Evolutionary conservation across 2,888 invertebrate genomes (phyloP).

Genomic region (Aspidiotus rigidus): DNA sequence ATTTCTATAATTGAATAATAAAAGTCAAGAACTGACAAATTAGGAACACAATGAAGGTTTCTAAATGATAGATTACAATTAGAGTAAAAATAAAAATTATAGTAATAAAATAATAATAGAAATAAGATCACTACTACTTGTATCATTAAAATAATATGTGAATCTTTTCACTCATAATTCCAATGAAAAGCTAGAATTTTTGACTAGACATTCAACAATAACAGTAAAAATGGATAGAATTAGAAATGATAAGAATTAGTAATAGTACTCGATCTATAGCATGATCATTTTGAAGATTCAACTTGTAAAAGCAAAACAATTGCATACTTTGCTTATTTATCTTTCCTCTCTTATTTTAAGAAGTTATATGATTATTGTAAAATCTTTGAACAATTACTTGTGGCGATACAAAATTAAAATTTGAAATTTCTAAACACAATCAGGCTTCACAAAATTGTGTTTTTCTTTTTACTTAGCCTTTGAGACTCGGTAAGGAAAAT

Average conservation of each 20-base stretch:
- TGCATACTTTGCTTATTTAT: background rate
- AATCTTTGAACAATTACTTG: background rate
- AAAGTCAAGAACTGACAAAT: conserved; percentile 11
- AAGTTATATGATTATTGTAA: background rate
- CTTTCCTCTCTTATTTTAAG: background rate
- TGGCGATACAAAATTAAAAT: too few species aligned
- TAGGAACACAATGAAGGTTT: conserved; percentile 16
- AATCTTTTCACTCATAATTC: background rate
- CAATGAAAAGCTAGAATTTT: conserved; percentile 5
- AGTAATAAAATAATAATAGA: background rate
- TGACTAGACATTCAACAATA: conserved; percentile 9
- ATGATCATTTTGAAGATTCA: background rate
- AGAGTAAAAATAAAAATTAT: background rate
- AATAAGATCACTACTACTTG: too few species aligned
- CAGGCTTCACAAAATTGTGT: too few species aligned
- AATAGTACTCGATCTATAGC: background rate
- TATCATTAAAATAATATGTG: background rate
- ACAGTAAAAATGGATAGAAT: conserved; percentile 6
- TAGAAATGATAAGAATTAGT: background rate
- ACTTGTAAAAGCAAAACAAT: background rate
- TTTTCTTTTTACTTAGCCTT: too few species aligned
- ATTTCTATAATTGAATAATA: background rate
- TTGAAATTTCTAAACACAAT: too few species aligned
- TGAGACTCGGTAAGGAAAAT: too few species aligned
- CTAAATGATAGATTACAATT: background rate